phyloP scores from a whole-genome alignment of 2,888 invertebrate species.

The Sinhomidia bicolor region DNA sequence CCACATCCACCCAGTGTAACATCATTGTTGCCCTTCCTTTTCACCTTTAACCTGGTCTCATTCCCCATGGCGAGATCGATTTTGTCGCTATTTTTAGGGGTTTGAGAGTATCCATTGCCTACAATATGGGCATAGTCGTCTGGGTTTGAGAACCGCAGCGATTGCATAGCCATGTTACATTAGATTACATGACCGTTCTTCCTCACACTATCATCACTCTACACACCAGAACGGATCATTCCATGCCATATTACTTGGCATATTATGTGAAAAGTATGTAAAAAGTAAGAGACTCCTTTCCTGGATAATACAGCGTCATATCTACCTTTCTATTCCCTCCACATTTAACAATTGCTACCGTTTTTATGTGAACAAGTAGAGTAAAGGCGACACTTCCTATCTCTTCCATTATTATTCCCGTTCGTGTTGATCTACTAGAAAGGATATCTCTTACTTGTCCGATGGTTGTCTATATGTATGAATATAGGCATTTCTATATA shows the following conservation, averaged over 20 bases:
- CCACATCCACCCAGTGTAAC: background rate
- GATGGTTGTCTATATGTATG: background rate
- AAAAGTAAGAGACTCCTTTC: slow-evolving; percentile 35
- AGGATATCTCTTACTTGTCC: slow-evolving; percentile 2
- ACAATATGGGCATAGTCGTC: slow-evolving; percentile 69
- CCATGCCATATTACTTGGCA: background rate
- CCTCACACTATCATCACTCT: slow-evolving; percentile 1
- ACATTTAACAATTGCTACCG: background rate
- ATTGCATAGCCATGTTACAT: slow-evolving; percentile 15
- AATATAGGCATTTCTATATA: background rate
- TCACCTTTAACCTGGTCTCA: slow-evolving; percentile 51
- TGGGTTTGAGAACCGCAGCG: slow-evolving; percentile 79
- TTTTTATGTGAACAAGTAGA: background rate
- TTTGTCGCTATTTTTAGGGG: slow-evolving; percentile 77
- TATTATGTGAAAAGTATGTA: slow-evolving; percentile 12
- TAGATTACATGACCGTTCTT: slow-evolving; percentile 11
- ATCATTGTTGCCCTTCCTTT: background rate
- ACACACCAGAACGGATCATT: background rate
- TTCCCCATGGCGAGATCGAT: background rate
- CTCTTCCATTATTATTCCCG: background rate
- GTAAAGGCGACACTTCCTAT: background rate
- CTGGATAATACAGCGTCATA: slow-evolving; percentile 54
- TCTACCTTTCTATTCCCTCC: slow-evolving; percentile 22
- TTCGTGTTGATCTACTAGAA: background rate
- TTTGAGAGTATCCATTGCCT: slow-evolving; percentile 79